Conservation (phyloP, 92 coral and sea anemone species). For the Porites cylindrica region DNA sequence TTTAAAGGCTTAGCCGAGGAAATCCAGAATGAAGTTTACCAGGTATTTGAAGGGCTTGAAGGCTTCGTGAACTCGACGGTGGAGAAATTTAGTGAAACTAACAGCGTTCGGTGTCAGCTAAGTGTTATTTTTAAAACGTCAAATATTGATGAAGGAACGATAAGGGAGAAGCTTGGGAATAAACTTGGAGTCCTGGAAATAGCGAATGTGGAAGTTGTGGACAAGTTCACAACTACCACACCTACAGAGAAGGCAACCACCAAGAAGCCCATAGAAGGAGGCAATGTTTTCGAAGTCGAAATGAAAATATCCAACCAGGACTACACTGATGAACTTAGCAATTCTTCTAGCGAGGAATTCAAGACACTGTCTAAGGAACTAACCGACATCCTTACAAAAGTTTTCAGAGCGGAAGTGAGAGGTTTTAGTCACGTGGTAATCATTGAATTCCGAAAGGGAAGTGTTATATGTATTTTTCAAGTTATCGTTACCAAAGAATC, state of each 20-base stretch:
- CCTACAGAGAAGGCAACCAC: neutral
- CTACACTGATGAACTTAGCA: too few species aligned
- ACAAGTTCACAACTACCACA: neutral
- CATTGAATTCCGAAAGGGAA: too few species aligned
- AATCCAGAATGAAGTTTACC: neutral
- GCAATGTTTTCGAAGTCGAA: too few species aligned
- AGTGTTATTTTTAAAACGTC: neutral
- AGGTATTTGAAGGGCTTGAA: neutral
- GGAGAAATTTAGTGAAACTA: slow-evolving; percentile 6
- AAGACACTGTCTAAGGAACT: too few species aligned
- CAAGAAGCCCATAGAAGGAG: too few species aligned
- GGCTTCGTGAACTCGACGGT: neutral
- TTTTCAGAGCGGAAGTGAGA: too few species aligned
- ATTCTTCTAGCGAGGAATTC: too few species aligned
- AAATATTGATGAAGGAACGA: neutral
- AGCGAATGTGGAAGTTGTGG: neutral
- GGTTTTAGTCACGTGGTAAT: too few species aligned
- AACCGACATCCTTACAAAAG: too few species aligned
- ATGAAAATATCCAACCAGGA: too few species aligned
- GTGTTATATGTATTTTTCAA: too few species aligned
- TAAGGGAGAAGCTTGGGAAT: neutral
- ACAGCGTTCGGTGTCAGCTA: slow-evolving; percentile 7
- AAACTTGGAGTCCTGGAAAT: neutral
- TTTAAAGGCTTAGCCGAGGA: neutral
- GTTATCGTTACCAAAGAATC: too few species aligned